These are phyloP conservation scores for Thera britannica DNA, from an alignment of 2,888 invertebrate genomes.

Conservation along the genomic window DNA sequence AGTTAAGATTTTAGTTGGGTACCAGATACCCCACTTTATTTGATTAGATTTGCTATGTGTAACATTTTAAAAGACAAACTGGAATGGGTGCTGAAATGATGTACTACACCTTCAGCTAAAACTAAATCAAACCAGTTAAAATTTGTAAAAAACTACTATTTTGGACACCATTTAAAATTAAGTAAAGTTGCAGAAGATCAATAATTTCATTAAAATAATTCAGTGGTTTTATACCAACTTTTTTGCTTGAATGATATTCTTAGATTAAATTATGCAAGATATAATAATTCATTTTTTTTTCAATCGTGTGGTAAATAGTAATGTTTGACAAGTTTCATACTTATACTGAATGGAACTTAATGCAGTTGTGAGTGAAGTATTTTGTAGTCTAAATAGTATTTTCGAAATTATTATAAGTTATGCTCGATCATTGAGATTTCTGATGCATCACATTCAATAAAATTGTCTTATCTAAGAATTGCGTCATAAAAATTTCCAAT, in stretches of 20 bases:
- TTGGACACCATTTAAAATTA: not conserved
- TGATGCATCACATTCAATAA: slow-evolving; percentile 12
- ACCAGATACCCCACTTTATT: not conserved
- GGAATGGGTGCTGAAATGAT: not conserved
- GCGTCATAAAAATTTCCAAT: not conserved
- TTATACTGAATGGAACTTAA: slow-evolving; percentile 40
- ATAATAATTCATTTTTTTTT: slow-evolving; percentile 27
- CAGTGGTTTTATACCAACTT: slow-evolving; percentile 12
- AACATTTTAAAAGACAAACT: not conserved
- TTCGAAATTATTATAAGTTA: slow-evolving; percentile 19
- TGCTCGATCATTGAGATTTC: slow-evolving; percentile 7
- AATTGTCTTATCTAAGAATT: not conserved
- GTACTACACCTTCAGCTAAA: not conserved
- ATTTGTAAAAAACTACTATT: no score
- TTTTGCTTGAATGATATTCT: slow-evolving; percentile 26
- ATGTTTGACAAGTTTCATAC: slow-evolving; percentile 55
- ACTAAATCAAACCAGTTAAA: no score
- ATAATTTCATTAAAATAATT: slow-evolving; percentile 18
- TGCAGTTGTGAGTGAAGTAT: slow-evolving; percentile 40
- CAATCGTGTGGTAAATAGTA: slow-evolving; percentile 50
- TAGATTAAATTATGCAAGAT: slow-evolving; percentile 34
- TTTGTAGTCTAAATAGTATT: slow-evolving; percentile 27
- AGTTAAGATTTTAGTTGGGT: not conserved
- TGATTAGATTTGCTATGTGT: not conserved
- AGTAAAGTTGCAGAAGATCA: not conserved